A percentile compares a stretch with the other conserved stretches of the same genome.
phyloP scores from a whole-genome alignment of 2,113 vertebrate species.

The Anhinga anhinga region DNA sequence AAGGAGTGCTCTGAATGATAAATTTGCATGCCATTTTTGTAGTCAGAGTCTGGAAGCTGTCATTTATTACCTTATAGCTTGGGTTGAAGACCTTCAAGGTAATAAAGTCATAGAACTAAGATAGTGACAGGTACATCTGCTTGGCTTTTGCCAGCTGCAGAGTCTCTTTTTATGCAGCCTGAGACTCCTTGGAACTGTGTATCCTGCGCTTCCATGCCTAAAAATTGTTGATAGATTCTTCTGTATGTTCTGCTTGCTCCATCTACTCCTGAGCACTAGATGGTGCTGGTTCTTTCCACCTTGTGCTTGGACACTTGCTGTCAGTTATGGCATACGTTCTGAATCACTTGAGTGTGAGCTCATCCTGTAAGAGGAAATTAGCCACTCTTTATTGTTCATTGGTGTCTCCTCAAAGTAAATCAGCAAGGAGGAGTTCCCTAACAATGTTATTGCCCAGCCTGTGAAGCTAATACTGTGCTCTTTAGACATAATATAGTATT shows the following conservation, averaged over 20 bases:
- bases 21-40: background rate
- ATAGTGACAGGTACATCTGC: background rate
- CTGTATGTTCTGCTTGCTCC: rapidly evolving
- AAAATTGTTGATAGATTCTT: rapidly evolving
- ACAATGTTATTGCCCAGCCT: background rate
- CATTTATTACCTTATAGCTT: background rate
- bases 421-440: background rate
- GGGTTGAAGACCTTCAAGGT: background rate
- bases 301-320: no score
- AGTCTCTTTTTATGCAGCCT: background rate
- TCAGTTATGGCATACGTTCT: rapidly evolving
- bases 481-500: background rate
- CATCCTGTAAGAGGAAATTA: background rate
- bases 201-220: background rate
- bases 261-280: background rate
- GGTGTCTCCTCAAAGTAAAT: background rate
- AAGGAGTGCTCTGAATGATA: background rate
- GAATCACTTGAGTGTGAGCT: rapidly evolving
- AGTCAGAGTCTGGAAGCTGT: background rate
- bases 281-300: conserved; percentile 30
- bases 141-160: background rate
- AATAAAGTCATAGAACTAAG: background rate
- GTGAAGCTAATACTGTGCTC: background rate
- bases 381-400: background rate
- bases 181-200: background rate